These are phyloP conservation scores for Xenus cinereus DNA, from an alignment of 2,113 vertebrate genomes.

Conservation along the genomic window DNA sequence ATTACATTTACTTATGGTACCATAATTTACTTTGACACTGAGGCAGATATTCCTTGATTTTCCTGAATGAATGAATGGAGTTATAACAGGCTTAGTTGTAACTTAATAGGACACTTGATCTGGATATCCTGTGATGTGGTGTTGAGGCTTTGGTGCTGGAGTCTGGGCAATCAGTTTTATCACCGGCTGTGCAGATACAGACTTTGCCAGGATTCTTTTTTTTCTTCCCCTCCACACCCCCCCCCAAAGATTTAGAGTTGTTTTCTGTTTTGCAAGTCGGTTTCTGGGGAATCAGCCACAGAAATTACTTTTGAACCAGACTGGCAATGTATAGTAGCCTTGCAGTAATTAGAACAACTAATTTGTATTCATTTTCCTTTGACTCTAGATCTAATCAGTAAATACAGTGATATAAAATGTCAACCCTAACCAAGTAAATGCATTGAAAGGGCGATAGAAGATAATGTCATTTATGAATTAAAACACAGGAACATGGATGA, in stretches of 20 bases:
- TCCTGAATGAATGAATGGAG: background rate
- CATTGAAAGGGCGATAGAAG: background rate
- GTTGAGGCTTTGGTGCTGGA: background rate
- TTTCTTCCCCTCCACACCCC: fast-evolving
- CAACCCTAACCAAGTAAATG: constrained; percentile 11
- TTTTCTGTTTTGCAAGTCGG: background rate
- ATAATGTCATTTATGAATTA: background rate
- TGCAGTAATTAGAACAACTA: constrained; percentile 17
- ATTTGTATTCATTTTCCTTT: constrained; percentile 24
- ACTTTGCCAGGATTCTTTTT: background rate
- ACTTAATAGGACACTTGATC: constrained; percentile 9
- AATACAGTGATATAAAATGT: constrained; percentile 17
- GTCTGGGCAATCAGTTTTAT: constrained; percentile 2
- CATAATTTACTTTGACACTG: background rate
- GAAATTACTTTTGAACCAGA: constrained; percentile 5
- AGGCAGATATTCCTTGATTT: constrained; percentile 2
- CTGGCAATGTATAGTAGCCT: background rate
- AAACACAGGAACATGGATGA: background rate
- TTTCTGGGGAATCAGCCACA: background rate
- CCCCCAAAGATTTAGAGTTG: background rate
- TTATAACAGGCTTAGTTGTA: background rate
- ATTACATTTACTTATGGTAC: background rate
- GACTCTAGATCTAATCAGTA: constrained; percentile 20
- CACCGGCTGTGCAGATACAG: background rate
- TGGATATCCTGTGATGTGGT: background rate